Conservation (phyloP, 2,113 vertebrate species). For the Odontophorus gujanensis region DNA sequence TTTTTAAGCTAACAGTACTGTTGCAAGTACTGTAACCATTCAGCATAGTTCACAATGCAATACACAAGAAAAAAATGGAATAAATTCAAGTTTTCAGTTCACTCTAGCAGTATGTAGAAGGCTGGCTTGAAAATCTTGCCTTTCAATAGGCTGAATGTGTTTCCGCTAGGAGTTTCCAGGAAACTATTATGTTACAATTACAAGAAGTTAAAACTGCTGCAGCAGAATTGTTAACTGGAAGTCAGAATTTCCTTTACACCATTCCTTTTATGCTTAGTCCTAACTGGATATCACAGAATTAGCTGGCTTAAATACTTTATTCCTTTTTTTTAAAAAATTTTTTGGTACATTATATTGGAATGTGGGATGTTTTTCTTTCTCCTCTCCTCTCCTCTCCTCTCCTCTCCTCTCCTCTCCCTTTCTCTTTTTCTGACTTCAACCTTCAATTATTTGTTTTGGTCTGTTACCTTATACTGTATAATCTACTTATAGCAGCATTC, state of each 20-base stretch:
- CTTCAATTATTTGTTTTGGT: not conserved
- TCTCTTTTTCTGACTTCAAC: not conserved
- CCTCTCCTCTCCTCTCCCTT: no score
- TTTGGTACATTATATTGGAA: not conserved
- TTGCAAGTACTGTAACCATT: not conserved
- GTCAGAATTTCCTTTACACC: constrained; percentile 65
- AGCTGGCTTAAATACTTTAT: not conserved
- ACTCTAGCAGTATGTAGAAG: constrained; percentile 31
- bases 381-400: no score
- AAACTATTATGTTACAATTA: constrained; percentile 66
- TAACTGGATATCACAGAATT: not conserved
- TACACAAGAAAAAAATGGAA: not conserved
- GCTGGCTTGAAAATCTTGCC: constrained; percentile 9
- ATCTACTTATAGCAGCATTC: not conserved
- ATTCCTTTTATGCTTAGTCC: not conserved
- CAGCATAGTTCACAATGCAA: not conserved
- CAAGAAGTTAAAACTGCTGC: constrained; percentile 65
- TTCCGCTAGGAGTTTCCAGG: constrained; percentile 67
- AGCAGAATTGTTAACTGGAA: constrained; percentile 67
- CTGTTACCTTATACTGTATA: not conserved
- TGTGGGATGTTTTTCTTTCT: no score
- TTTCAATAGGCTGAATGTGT: constrained; percentile 28
- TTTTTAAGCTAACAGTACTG: not conserved
- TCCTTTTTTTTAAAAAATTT: constrained; percentile 8
- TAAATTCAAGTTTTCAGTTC: constrained; percentile 22